phyloP scores from a whole-genome alignment of 1,140 invertebrate species.

The Harlomillsia oculata region DNA sequence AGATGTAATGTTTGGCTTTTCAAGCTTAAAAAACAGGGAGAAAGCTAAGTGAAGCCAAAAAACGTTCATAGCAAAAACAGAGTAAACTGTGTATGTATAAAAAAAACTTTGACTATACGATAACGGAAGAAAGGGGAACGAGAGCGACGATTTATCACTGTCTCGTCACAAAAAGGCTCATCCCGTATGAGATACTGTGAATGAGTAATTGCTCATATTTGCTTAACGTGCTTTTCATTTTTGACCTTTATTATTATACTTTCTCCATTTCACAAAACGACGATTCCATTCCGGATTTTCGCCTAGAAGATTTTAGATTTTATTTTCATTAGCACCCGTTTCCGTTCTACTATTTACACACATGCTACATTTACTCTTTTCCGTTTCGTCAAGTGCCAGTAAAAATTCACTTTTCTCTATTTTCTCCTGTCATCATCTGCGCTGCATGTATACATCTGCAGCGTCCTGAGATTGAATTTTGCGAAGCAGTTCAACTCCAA shows the following conservation, averaged over 20 bases:
- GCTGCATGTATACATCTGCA: too few species aligned
- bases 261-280: neutral
- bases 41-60: too few species aligned
- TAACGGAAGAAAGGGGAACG: too few species aligned
- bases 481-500: too few species aligned
- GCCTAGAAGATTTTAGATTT: too few species aligned
- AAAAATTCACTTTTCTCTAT: neutral
- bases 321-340: neutral
- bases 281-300: neutral
- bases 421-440: neutral
- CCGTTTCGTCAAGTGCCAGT: neutral
- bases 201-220: conserved; percentile 24
- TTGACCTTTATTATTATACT: conserved; percentile 18
- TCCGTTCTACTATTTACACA: neutral
- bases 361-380: neutral
- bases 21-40: too few species aligned
- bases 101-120: conserved; percentile 1
- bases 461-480: too few species aligned
- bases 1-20: too few species aligned
- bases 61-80: too few species aligned
- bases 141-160: conserved; percentile 24
- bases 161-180: conserved; percentile 3
- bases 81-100: too few species aligned
- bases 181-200: neutral
- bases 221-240: conserved; percentile 20